These are phyloP conservation scores for Hyphantria cunea DNA, from an alignment of 1,140 invertebrate species.

Conservation along the genomic window DNA sequence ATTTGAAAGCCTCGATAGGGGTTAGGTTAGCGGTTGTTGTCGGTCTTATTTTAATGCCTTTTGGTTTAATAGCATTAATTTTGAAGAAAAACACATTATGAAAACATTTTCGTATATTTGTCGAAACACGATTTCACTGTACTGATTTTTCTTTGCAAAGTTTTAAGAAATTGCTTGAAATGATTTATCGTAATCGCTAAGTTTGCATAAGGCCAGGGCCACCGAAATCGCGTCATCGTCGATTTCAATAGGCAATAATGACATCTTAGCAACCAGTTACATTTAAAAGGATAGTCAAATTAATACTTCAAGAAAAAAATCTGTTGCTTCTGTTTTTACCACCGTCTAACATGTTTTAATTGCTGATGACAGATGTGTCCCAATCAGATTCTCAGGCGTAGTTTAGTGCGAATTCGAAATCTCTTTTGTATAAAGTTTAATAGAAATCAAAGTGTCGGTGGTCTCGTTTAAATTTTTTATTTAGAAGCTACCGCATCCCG, in stretches of 20 bases:
- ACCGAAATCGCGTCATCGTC: conserved; percentile 29
- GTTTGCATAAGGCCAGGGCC: conserved; percentile 46
- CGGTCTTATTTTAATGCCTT: too few relatives aligned
- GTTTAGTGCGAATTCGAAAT: too few relatives aligned
- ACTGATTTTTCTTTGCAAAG: conserved; percentile 30
- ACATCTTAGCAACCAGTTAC: conserved; percentile 13
- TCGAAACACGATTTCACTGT: conserved; percentile 17
- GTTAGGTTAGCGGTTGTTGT: too few relatives aligned
- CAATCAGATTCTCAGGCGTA: too few relatives aligned
- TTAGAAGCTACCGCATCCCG: conserved; percentile 1
- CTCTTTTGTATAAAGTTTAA: not conserved
- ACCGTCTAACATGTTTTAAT: too few relatives aligned
- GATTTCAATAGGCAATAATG: conserved; percentile 28
- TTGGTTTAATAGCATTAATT: too few relatives aligned
- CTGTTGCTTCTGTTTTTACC: too few relatives aligned
- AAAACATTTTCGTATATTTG: not conserved
- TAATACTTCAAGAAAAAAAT: too few relatives aligned
- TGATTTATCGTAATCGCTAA: conserved; percentile 25
- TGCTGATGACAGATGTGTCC: too few relatives aligned
- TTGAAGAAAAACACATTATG: too few relatives aligned
- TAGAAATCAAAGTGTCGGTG: not conserved
- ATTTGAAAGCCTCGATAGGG: too few relatives aligned
- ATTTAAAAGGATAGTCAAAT: not conserved
- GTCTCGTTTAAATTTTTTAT: conserved; percentile 2
- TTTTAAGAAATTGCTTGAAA: conserved; percentile 32